Conservation (phyloP, 2,797 vertebrate genomes). For the Lacerta viridis region DNA sequence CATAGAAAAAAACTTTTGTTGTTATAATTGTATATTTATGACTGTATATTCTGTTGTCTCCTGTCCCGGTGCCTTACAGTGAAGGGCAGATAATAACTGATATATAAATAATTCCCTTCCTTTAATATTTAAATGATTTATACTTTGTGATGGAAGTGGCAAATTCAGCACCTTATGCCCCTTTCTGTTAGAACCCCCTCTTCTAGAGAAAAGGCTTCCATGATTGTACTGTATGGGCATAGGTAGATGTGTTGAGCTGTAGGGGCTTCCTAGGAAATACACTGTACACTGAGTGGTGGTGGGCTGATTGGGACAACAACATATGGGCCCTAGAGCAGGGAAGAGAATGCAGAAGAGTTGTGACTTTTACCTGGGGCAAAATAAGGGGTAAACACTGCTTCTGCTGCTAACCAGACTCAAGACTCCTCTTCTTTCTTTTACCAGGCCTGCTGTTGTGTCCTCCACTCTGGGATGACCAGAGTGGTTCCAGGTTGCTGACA, state of each 20-base stretch:
- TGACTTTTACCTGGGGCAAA: background rate
- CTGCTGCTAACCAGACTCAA: background rate
- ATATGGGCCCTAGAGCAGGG: background rate
- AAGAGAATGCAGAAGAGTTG: background rate
- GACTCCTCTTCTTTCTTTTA: background rate
- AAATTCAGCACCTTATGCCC: background rate
- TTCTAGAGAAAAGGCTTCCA: background rate
- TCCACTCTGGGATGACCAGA: slow-evolving; percentile 38
- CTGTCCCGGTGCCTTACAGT: too few species aligned
- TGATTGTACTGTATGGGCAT: background rate
- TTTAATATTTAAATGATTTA: background rate
- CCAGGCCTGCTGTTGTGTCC: slow-evolving; percentile 37
- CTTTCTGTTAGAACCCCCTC: background rate
- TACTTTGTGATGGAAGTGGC: background rate
- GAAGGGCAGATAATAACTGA: too few species aligned
- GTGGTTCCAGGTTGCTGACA: slow-evolving; percentile 38
- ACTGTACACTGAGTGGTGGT: too few species aligned
- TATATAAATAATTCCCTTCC: too few species aligned
- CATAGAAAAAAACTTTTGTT: too few species aligned
- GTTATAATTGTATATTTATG: too few species aligned
- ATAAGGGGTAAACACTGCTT: background rate
- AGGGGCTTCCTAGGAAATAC: background rate
- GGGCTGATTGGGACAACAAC: background rate
- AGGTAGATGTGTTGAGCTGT: background rate
- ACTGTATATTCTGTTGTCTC: too few species aligned